Base-by-base conservation (phyloP, 2,113 vertebrate genomes). In the Pelmatolapia mariae region DNA sequence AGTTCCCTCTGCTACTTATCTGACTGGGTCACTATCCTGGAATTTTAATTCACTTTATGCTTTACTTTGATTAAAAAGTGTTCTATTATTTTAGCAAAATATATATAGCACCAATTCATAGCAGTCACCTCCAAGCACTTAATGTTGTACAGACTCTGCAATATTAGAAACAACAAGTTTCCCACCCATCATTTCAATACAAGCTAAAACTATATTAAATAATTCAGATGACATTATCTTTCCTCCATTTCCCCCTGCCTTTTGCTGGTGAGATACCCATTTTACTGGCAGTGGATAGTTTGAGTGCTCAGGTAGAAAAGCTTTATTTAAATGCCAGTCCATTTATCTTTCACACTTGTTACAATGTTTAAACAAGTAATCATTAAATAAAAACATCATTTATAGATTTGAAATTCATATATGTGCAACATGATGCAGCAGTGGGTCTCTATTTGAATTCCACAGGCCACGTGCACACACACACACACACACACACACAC, bases 301-400 rank as follows among this genome's bases (percentile, higher is more conserved):
- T 59, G 56, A 59, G 56, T 29, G 56, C 56, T 59, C 24, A 59
- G 13, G 7, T 29, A 5, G 56, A 16, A 59, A 29, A 0, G 13
- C 56, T 9, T 9, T 59, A 29, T 59, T 59, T 59, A 59, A 59
- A 59, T 13, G 2, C 57, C 26, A 10, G 15, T 59, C 8, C 57
- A 6, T 0, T 10, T 4, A 59, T 16, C 26, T 18, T 3, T 18
- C 1, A 59, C 57, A 4, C 8, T 18, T 6, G 57, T 31, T 31
- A 18, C 8, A 61, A 31, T 31, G 57, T 59, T 59, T 59, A 31
- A 29, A 59, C 57, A 1, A 31, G 1, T 59, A 31, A 59, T 31
- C 26, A 31, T 59, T 31, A 3, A 59, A 31, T 6, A 2, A 18
- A 57, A 57, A 57, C 24, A 57, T 57, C 56, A 29, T 57, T 57